Evolutionary conservation across 2,797 vertebrate genomes (phyloP), one percentile per base, ranked within the genome.

Genomic region (Typhlichthys subterraneus): DNA sequence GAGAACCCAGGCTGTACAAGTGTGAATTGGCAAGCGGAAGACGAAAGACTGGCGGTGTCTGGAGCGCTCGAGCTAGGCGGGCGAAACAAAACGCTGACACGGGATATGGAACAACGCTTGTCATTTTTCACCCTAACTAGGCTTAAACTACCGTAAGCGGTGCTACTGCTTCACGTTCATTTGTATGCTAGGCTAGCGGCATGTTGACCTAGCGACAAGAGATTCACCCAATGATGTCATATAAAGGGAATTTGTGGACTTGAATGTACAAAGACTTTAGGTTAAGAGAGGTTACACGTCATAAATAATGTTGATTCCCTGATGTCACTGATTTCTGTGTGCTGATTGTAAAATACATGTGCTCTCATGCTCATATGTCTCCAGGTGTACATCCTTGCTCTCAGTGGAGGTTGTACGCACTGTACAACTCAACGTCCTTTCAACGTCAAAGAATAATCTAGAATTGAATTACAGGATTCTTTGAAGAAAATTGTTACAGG

Each of bases 261-360:
- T 54, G 76, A 72, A 77, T 68, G 53, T 79, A 63, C 15, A 69
- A 70, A 61, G 14, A 55, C 33, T n/a, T 56, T 38, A 38, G 46
- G 12, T 53, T 45, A 45, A 15, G 42, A 50, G 51, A 53, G 29
- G 51, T 53, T 29, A 57, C 42, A 2, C 3, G 49, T 59, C 19
- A 23, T 61, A 45, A 4, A 54, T 64, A 11, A 11, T 61, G 46
- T 0, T 63, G 42, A 64, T 60, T 63, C 23, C 33, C 54, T 23
- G 57, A 15, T 59, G 59, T 57, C 62, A 59, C 55, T 62, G 60
- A 64, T 63, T 72, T 29, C 57, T 50, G n/a, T 53, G 13, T 50
- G 12, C 57, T 4, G 1, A 67, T 46, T 48, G 42, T 42, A n/a
- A 46, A 38, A 45, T 12, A 33, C 33, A 8, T 38, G 45, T 1